phyloP scores from a whole-genome alignment of 2,113 vertebrate genomes.

The Podilymbus podiceps region DNA sequence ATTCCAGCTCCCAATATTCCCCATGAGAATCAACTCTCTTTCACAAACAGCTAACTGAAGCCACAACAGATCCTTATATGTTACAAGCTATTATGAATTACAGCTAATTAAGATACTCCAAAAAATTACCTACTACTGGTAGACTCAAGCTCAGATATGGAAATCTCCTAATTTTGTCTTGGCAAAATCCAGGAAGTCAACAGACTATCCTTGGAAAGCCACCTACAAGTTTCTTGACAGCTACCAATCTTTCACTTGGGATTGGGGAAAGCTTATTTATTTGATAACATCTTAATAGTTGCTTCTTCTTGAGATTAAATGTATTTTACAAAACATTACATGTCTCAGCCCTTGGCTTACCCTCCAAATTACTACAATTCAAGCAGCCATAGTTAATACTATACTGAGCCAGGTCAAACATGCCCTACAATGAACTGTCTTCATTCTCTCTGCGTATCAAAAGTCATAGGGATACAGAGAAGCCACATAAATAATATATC shows the following conservation, averaged over 20 bases:
- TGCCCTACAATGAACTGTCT: neutral
- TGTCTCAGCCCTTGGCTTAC: neutral
- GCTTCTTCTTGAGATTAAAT: neutral
- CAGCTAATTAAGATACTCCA: neutral
- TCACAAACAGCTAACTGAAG: neutral
- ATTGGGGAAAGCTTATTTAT: neutral
- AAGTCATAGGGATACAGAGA: neutral
- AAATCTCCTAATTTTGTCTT: neutral
- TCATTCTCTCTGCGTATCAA: neutral
- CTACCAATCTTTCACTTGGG: neutral
- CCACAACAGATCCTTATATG: neutral
- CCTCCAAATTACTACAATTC: neutral
- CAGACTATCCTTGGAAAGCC: neutral
- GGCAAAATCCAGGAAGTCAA: neutral
- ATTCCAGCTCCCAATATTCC: neutral
- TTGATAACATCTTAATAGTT: neutral
- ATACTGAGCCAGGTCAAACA: neutral
- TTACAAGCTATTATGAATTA: neutral
- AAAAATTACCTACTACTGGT: neutral
- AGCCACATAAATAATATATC: neutral
- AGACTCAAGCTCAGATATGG: neutral
- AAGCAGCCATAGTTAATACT: neutral
- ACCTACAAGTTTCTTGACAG: neutral
- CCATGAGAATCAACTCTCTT: neutral
- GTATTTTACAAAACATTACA: neutral